Base-by-base conservation (phyloP, 2,797 vertebrate species). In the Tapera naevia region DNA sequence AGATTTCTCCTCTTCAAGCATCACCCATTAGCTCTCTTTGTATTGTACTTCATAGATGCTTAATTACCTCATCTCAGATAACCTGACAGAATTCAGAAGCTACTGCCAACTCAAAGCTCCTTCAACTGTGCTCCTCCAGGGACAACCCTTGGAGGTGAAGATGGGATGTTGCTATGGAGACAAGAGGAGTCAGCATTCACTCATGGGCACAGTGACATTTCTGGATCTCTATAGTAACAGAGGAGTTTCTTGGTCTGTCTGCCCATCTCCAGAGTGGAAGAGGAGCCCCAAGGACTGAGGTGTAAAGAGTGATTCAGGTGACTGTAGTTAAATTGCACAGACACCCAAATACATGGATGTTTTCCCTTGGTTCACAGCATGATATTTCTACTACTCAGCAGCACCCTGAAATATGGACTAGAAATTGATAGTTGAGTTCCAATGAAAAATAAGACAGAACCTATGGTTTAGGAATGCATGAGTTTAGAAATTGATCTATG, bases 141-240 rank as follows among this genome's bases (percentile, higher is more conserved):
- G 82, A 35, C 33, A 91, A 19, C 54, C 41, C 67, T 48, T 71
- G 75, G 70, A 81, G 56, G 67, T 45, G 61, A 73, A 72, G 78
- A 74, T 71, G 67, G 33, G 70, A 39, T 76, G 65, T 93, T 93
- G 53, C 89, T 74, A 79, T 66, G 90, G 84, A 89, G 66, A 91
- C 75, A 76, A 71, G 35, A 7, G 11, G 37, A 96, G 32, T 33
- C 72, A 74, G 50, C 43, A 62, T 86, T 75, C 13, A 21, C 43
- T 88, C 66, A 12, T 58, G 14, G 2, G 3, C 10, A 54, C 18
- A 48, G 24, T 73, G 89, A 75, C 80, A 88, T 39, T 88, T 93
- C 23, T 65, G 64, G 22, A 50, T 93, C 27, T 80, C 69, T 67
- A 4, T 51, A 69, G 58, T 80, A 87, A 73, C 78, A 86, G 43